Evolutionary conservation across 2,113 vertebrate genomes (phyloP), one percentile per base, ranked within the genome.

Genomic region (Dascyllus trimaculatus): DNA sequence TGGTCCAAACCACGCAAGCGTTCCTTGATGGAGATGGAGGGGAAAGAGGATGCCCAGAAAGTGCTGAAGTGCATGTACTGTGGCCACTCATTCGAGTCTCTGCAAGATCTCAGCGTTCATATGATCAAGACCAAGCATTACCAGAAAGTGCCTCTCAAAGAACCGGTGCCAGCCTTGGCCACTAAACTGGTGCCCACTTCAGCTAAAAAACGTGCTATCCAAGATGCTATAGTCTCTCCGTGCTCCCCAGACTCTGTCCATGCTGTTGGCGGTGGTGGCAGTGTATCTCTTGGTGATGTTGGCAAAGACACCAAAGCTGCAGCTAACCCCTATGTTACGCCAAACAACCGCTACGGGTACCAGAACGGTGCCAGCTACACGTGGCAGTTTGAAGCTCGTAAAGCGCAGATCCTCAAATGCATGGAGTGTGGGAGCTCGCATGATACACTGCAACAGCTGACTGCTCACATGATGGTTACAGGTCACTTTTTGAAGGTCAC

Each of bases 111-210:
- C 76, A 99, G 98, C 0, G 98, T 99, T 84, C 98, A 99, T 92
- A 99, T 99, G 98, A 99, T 99, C 92, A 99, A 99, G 96, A 99
- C 98, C 86, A 99, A 99, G 95, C 98, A 99, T 96, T 99, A 99
- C 97, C 98, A 99, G 97, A 99, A 99, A 98, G 98, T 99, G 97
- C 98, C 98, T 97, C 98, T 99, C 90, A 99, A 99, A 96, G 98
- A 99, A 93, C 98, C 98, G 59, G 95, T 99, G 94, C 97, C 98
- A 81, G 97, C 98, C 92, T 96, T 99, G 93, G 95, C 97, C 85
- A 95, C 95, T 48, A 99, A 99, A 83, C 94, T 99, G 93, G 93
- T 99, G 82, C 93, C 96, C 91, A 94, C 96, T 84, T 97, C 92
- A 70, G 87, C 96, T 94, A 99, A 98, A 95, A 99, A 97, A 89